phyloP scores from a whole-genome alignment of 2,113 vertebrate genomes.

The Triplophysa siluroides region DNA sequence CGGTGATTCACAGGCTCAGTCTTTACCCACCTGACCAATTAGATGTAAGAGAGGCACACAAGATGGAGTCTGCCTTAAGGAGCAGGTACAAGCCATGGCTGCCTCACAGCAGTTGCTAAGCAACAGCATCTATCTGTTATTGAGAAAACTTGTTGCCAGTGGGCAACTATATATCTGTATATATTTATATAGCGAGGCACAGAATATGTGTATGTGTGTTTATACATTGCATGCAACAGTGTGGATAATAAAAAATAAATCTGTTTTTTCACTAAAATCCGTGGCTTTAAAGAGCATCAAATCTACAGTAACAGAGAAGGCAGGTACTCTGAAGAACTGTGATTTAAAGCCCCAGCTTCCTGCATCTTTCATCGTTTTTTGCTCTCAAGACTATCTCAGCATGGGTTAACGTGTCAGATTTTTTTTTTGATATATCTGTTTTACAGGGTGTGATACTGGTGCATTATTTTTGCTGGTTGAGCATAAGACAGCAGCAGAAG shows the following conservation, averaged over 20 bases:
- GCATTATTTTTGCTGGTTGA: background rate
- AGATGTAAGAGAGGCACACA: conserved; percentile 68
- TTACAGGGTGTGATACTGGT: background rate
- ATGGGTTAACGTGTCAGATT: too few relatives aligned
- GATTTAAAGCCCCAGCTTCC: background rate
- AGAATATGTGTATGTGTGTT: background rate
- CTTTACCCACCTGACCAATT: conserved; percentile 76
- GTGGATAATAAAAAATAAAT: background rate
- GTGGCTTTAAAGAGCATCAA: background rate
- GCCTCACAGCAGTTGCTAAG: conserved; percentile 77
- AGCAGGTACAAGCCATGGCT: conserved; percentile 70
- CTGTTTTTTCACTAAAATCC: background rate
- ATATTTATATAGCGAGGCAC: background rate
- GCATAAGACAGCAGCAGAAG: background rate
- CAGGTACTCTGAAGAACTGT: background rate
- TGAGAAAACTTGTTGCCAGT: conserved; percentile 72
- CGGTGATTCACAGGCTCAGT: conserved; percentile 60
- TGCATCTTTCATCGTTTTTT: background rate
- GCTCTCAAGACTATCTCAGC: background rate
- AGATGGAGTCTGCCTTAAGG: conserved; percentile 71
- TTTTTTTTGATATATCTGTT: background rate
- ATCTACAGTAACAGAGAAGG: background rate
- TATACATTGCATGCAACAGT: background rate
- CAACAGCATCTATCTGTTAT: conserved; percentile 74
- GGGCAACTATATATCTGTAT: conserved; percentile 43